phyloP scores from a whole-genome alignment of 2,113 vertebrate genomes.

The Riparia riparia region DNA sequence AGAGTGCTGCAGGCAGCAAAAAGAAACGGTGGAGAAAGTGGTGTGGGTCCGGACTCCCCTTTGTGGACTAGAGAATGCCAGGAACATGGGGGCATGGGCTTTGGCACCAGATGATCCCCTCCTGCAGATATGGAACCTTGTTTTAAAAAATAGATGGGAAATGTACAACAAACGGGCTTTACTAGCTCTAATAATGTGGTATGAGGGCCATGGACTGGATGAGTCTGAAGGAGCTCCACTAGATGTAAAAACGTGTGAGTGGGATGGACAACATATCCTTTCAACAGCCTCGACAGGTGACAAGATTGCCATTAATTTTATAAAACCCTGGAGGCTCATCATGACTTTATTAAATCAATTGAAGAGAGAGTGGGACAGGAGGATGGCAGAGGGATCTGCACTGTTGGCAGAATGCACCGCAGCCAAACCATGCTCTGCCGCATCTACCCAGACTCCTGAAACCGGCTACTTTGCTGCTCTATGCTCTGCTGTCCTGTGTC shows the following conservation, averaged over 20 bases:
- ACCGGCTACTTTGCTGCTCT: no score
- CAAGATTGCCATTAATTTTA: not conserved
- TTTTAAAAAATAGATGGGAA: not conserved
- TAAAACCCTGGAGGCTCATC: no score
- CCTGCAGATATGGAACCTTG: not conserved
- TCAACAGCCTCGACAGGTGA: not conserved
- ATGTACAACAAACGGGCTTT: not conserved
- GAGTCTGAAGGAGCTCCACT: not conserved
- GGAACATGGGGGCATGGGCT: not conserved
- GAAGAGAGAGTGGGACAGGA: no score
- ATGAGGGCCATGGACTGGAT: not conserved
- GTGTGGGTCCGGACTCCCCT: not conserved
- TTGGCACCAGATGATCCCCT: not conserved
- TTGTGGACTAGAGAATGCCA: not conserved
- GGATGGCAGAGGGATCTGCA: no score
- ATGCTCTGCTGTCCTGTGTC: no score
- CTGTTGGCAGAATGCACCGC: no score
- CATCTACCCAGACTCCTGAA: no score
- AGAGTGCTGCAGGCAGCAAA: not conserved
- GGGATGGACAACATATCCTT: not conserved
- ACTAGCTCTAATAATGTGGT: not conserved
- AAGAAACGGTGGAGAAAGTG: not conserved
- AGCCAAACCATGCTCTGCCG: no score
- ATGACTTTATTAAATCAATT: no score
- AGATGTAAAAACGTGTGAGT: not conserved